Evolutionary conservation across 2,888 invertebrate species (phyloP).

Genomic region (Molorchus minor): DNA sequence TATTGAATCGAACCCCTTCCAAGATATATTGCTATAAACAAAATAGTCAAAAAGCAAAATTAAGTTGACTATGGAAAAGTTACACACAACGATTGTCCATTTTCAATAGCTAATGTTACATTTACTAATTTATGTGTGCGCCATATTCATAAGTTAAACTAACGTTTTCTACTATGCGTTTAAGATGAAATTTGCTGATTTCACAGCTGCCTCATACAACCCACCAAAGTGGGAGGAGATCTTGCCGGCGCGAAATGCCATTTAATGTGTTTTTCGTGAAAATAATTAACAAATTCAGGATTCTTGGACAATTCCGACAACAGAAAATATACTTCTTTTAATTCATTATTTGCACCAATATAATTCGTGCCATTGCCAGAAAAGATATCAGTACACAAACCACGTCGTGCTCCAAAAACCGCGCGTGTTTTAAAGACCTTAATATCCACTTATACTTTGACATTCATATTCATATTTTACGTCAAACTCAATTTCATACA

Average conservation of each 20-base stretch:
- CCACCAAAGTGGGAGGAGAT: neutral
- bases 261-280: conserved; percentile 1
- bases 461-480: no score
- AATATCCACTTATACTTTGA: no score
- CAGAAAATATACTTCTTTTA: neutral
- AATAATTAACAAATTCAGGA: neutral
- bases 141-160: neutral
- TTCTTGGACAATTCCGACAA: neutral
- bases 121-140: no score
- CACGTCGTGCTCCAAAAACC: no score
- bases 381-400: conserved; percentile 6
- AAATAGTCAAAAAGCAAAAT: no score
- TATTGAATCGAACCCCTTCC: no score
- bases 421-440: no score
- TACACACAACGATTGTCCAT: no score
- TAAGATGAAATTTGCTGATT: neutral
- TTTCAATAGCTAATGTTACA: no score
- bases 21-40: no score
- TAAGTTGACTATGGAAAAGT: no score
- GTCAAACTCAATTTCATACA: conserved; percentile 41
- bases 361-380: neutral
- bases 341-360: conserved; percentile 3
- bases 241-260: neutral
- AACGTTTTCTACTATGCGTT: neutral
- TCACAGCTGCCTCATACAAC: neutral